Evolutionary conservation across 1,140 invertebrate species (phyloP), one percentile per base, ranked within the genome.

Genomic region (Drosophila seguyi): DNA sequence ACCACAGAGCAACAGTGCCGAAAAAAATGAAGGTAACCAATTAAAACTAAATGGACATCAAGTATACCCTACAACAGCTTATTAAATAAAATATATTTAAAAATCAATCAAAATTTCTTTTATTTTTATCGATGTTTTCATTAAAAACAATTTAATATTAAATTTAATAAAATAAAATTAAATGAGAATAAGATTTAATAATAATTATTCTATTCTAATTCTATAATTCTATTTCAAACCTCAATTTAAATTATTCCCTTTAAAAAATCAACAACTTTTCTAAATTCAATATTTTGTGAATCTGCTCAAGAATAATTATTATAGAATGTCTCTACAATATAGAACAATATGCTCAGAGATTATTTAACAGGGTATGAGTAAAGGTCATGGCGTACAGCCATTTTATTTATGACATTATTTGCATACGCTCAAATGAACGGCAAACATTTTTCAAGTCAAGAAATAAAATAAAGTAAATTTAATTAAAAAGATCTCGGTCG

Each of bases 1-100:
- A 83, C 84, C 85, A 58, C 85, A 81, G 77, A 74, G 76, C 85
- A 88, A 85, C 72, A 90, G 80, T 62, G 53, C 62, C 67, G 50
- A 62, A 73, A 53, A 80, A 81, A 65, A 48, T 25, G 25, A 20
- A 55, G 39, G n/a, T n/a, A 11, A 42, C 41, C 48, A 27, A 57
- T 22, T 52, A 10, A 25, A 11, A 56, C 13, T 16, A 59, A 45
- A 38, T 31, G 36, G 60, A 63, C 47, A 31, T 22, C 5, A 36
- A n/a, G 25, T 0, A 45, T 74, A 74, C 71, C 67, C 65, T 59
- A 0, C 13, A 22, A 1, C 1, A 22, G 5, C 4, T 6, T 11
- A 14, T 6, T 27, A 18, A 3, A 1, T 8, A 8, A 20, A 14
- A 4, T 2, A 31, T 27, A 6, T 6, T 27, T 16, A 6, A 1